Evolutionary conservation across 2,113 vertebrate genomes (phyloP), one percentile per base, ranked within the genome.

Genomic region (Chaetodon auriga): DNA sequence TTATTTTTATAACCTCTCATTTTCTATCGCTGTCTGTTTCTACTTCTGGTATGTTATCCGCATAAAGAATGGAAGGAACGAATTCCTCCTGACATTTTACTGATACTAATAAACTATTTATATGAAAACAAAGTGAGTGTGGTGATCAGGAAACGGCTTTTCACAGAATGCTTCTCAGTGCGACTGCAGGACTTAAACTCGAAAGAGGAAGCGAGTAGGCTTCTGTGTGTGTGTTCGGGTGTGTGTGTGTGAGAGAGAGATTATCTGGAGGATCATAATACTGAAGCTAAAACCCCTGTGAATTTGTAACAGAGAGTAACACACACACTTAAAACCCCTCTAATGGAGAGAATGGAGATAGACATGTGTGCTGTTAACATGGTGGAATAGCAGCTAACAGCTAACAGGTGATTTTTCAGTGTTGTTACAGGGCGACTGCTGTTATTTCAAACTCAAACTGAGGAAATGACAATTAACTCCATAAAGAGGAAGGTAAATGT

Each of bases 91-190:
- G 51, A 78, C 82, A 84, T 86, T 81, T 89, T 90, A 83, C 82
- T 76, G 65, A 87, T 83, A 90, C 92, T 93, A 94, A 95, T 93
- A 95, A 94, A 92, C 86, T 94, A 93, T 95, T 94, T 95, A 94
- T 94, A 90, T 80, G 36, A 83, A 86, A 77, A 82, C 60, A 82
- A 75, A 62, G 36, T 25, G 43, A 21, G 43, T 54, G 51, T 68
- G 58, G 64, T 83, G 62, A 64, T 81, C 11, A 21, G 45, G 60
- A 38, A 68, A 58, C 7, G 55, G 58, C 35, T 57, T 61, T 41
- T 68, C 11, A 68, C 36, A 25, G n/a, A 58, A 19, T 36, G 18
- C 43, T 48, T 68, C 14, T 23, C 18, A 71, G 46, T 70, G 45
- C 2, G 11, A 46, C 75, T 15, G n/a, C 18, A 25, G 30, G 63